Evolutionary conservation across 1,140 invertebrate genomes (phyloP), one percentile per base, ranked within the genome.

Genomic region (Anastatus disparis): DNA sequence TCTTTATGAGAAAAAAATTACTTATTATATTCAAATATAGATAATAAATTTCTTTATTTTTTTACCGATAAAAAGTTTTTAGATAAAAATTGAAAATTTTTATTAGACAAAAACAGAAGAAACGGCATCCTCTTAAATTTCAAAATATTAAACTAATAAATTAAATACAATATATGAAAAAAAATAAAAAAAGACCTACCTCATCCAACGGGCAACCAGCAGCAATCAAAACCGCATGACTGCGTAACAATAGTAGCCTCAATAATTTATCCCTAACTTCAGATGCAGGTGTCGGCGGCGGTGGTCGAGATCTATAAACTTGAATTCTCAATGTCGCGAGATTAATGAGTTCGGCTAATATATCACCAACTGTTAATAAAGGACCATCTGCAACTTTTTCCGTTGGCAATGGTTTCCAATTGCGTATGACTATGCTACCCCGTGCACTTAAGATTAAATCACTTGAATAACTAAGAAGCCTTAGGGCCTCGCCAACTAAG

Each of bases 191-290:
- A n/a, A n/a, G 10, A 58, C 35, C 89, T 87, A 97, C 95, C 91
- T 96, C 94, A 85, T 97, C 95, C 53, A 97, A 88, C 3, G 96
- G 95, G 84, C 95, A 97, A 70, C 96, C 96, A 56, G 94, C 92
- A 52, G 92, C 94, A 62, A 94, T 87, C 29, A 98, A 88, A 46
- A 97, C 86, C 7, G 91, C 91, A 74, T 96, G 94, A 58, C 94
- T 96, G 81, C 97, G 95, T 50, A 94, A 87, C 61, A 98, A 87
- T 0, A 98, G 86, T 26, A 97, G 88, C 83, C 94, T 92, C 9
- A 98, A 87, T 61, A 98, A 88, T 86, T 97, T 97, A 78, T 97
- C 96, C 86, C 96, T 96, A 77, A 98, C 93, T 81, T 98, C 95
- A 52, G 92, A 89, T 3, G 94, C 87, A 2, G 91, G 88, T 42